Conservation (phyloP, 37 sponge, comb jelly and placozoan species). For the Ianthella basta region DNA sequence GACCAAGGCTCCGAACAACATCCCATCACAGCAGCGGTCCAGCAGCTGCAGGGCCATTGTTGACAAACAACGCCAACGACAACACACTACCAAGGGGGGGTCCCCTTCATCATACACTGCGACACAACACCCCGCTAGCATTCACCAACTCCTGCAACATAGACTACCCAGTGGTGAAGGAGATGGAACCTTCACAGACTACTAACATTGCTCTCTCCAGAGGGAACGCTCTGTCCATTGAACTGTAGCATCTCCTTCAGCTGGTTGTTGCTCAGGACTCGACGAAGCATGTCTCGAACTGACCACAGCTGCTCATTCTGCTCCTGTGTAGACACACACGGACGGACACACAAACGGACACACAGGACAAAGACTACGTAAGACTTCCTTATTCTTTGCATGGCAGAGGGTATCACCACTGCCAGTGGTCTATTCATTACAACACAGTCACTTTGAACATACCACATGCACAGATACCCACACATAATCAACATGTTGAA, state of each 20-base stretch:
- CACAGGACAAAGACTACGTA: constrained; percentile 1
- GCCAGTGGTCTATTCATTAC: too few species aligned
- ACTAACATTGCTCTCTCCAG: constrained; percentile 74
- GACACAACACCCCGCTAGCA: neutral
- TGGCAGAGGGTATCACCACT: too few species aligned
- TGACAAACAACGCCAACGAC: neutral
- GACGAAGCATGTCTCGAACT: constrained; percentile 62
- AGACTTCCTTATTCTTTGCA: neutral
- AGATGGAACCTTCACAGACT: neutral
- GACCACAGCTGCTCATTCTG: constrained; percentile 86
- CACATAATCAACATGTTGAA: too few species aligned
- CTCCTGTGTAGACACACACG: constrained; percentile 60
- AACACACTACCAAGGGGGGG: neutral
- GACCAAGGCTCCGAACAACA: constrained; percentile 86
- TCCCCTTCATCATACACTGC: neutral
- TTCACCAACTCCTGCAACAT: neutral
- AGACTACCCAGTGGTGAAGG: neutral
- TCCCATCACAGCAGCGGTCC: constrained; percentile 79
- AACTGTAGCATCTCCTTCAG: constrained; percentile 64
- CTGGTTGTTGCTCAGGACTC: constrained; percentile 31
- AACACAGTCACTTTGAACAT: too few species aligned
- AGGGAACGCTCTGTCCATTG: constrained; percentile 74
- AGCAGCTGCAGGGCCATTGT: constrained; percentile 52
- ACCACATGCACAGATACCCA: too few species aligned
- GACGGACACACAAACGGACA: neutral